A percentile compares a stretch with the other conserved stretches of the same genome.
phyloP scores from a whole-genome alignment of 2,888 invertebrate genomes.

The Priocnemis perturbator region DNA sequence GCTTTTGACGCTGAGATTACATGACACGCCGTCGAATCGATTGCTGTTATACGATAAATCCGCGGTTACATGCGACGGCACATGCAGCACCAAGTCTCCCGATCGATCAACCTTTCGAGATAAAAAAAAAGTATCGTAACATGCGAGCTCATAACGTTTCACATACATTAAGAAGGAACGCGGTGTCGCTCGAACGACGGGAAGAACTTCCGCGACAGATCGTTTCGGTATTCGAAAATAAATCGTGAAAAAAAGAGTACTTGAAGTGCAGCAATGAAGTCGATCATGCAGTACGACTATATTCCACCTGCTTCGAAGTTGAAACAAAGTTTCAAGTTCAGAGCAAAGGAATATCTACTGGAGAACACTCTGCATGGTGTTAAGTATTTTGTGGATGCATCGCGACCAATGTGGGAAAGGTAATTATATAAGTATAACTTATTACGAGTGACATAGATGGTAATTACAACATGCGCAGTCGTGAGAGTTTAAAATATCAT shows the following conservation, averaged over 20 bases:
- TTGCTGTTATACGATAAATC: neutral
- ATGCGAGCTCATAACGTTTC: neutral
- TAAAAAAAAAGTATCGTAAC: neutral
- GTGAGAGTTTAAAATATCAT: no score
- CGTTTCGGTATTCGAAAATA: no score
- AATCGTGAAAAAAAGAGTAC: no score
- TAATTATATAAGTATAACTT: no score
- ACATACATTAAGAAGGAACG: neutral
- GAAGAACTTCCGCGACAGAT: neutral
- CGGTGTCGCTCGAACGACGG: neutral
- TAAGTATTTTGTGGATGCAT: constrained; percentile 85
- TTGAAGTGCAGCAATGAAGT: no score
- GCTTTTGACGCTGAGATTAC: no score
- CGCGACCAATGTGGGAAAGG: constrained; percentile 87
- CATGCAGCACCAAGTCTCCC: no score
- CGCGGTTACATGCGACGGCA: neutral
- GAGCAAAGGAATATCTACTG: constrained; percentile 59
- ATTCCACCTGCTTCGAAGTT: constrained; percentile 44
- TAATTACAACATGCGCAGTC: neutral
- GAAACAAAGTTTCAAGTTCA: constrained; percentile 49
- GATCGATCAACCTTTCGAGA: no score
- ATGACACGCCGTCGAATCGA: neutral
- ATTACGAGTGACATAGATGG: no score
- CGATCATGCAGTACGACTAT: constrained; percentile 39
- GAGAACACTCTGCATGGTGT: constrained; percentile 83